Percentiles rank a stretch among this genome's conserved stretches.
phyloP scores from a whole-genome alignment of 2,888 invertebrate genomes.

The Brachylomia viminalis region DNA sequence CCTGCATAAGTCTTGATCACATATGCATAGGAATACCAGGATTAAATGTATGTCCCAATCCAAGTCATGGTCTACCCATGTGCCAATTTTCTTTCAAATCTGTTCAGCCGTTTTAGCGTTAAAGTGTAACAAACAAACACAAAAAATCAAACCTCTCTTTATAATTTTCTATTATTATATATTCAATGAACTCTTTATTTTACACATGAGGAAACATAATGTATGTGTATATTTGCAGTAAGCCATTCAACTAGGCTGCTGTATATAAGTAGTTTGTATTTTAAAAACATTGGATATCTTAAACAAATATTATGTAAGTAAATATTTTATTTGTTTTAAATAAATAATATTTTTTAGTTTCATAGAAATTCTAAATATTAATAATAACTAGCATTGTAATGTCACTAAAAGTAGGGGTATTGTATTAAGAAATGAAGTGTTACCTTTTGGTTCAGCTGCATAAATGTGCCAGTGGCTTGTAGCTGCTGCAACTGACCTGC shows the following conservation, averaged over 20 bases:
- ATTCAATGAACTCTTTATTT: not conserved
- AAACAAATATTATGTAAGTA: not conserved
- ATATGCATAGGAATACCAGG: too few relatives aligned
- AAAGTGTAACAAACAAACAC: too few relatives aligned
- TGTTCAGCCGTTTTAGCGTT: too few relatives aligned
- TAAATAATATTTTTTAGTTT: not conserved
- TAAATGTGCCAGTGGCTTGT: slow-evolving; percentile 85
- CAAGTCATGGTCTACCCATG: too few relatives aligned
- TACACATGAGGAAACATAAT: not conserved
- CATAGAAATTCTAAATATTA: slow-evolving; percentile 6
- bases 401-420: not conserved
- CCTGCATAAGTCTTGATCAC: too few relatives aligned
- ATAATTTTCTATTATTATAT: too few relatives aligned
- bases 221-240: not conserved
- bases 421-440: not conserved
- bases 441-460: slow-evolving; percentile 89
- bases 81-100: too few relatives aligned
- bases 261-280: not conserved
- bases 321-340: not conserved
- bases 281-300: not conserved
- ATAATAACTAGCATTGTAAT: slow-evolving; percentile 13
- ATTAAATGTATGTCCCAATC: too few relatives aligned
- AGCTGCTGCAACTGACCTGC: slow-evolving; percentile 87
- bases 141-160: too few relatives aligned
- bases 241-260: not conserved